Evolutionary conservation across 2,888 invertebrate species (phyloP), one percentile per base, ranked within the genome.

Genomic region (Xanthorhoe designata): DNA sequence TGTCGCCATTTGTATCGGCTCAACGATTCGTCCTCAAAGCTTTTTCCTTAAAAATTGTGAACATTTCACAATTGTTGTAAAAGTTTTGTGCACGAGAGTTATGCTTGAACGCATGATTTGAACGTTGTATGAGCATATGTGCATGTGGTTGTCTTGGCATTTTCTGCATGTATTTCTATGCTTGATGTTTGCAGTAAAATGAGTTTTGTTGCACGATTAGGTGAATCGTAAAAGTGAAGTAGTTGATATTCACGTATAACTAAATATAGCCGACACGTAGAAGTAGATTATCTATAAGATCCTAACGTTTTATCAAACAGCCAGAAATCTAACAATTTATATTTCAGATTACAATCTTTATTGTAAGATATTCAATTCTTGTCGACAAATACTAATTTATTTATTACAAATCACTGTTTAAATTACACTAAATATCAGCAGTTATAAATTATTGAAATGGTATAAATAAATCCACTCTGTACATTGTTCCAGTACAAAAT

Each of bases 111-210:
- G 74, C 71, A 74, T 74, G 74, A 18, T 47, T 47, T 63, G 54
- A 17, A 55, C 1, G 49, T 35, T 61, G 62, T 60, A 67, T 61
- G 54, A 59, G 62, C 64, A 69, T 60, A 67, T 61, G 54, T 57
- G 62, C 64, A 69, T 70, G 68, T 66, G 58, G 64, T 64, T 61
- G 63, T 66, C 65, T 54, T 72, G 32, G 69, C 69, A 63, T 65
- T 51, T 68, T 70, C 63, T 64, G 69, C 70, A 71, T 64, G 70
- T 50, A 68, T 69, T 68, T 73, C 57, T 29, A 51, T 59, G 68
- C 64, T 66, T 68, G 58, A 62, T 68, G 64, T 8, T 17, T 47
- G 17, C 38, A 42, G 38, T 47, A 47, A 7, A 47, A 47, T 17
- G 45, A 6, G 47, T 47, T 17, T 47, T 66, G 18, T 59, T 29